Evolutionary conservation across 1,140 invertebrate species (phyloP), one percentile per base, ranked within the genome.

Genomic region (Carposina sasakii): DNA sequence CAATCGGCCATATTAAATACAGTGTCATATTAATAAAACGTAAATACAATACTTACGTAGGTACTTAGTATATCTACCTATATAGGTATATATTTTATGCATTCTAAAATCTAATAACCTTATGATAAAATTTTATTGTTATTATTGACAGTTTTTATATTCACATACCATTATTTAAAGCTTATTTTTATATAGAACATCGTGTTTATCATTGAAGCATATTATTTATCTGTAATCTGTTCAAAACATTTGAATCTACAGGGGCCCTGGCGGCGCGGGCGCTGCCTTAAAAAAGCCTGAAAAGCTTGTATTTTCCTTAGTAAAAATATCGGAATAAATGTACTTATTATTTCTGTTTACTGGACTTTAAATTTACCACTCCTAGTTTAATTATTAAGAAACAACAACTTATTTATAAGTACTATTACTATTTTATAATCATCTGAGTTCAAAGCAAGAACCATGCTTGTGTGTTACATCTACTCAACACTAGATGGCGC

Each of bases 261-360:
- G 60, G 60, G 57, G 58, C 53, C 48, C 48, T 41, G 51, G 60
- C 63, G 67, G 69, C 66, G 76, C 76, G 55, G 74, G 76, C 76
- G 76, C 71, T 63, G 67, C 55, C 16, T 44, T 39, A 39, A n/a
- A 51, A 61, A 6, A 6, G 24, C 6, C 6, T 33, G 3, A 39
- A 65, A 57, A 54, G 53, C 66, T 65, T 65, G 60, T 68, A 64
- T 58, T 60, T 61, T 63, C 55, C 68, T 69, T 57, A 67, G n/a
- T 63, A 60, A 46, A 47, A 45, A 42, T 66, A 59, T 59, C 58
- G 55, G 57, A 59, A 48, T 56, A 42, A 40, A 24, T 26, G 16
- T 42, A 42, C 28, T 42, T 42, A 42, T 42, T 10, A 26, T 26
- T 16, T 42, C 28, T n/a, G n/a, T 42, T 42, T 5, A 42, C 3